A percentile compares a stretch with the other conserved stretches of the same genome.
Conservation (phyloP, 1,140 invertebrate species). For the Brachionus sp. region DNA sequence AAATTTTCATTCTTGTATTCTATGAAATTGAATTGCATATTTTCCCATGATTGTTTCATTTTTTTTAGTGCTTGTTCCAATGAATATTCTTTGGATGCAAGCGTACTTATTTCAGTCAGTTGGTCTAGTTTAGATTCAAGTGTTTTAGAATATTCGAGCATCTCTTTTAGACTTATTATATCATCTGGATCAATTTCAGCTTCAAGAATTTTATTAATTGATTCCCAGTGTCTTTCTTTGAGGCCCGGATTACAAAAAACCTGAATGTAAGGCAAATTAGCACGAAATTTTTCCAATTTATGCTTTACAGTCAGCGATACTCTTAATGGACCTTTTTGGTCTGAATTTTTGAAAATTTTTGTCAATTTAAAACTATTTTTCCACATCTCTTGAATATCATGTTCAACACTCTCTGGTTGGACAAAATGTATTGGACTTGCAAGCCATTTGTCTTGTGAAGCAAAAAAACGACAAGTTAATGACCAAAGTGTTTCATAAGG, state of each 20-base stretch:
- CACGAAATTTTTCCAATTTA: constrained; percentile 62
- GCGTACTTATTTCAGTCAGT: constrained; percentile 58
- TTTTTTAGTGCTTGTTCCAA: constrained; percentile 59
- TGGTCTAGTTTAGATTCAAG: constrained; percentile 69
- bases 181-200: constrained; percentile 66
- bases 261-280: constrained; percentile 57
- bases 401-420: constrained; percentile 75
- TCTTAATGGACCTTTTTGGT: constrained; percentile 56
- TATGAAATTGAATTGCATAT: constrained; percentile 58
- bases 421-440: constrained; percentile 72
- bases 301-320: constrained; percentile 62
- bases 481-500: constrained; percentile 88
- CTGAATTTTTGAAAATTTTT: constrained; percentile 54
- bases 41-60: constrained; percentile 61
- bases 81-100: constrained; percentile 60
- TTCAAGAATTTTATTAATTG: constrained; percentile 72
- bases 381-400: constrained; percentile 61
- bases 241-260: constrained; percentile 60
- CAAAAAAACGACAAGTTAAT: constrained; percentile 77
- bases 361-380: constrained; percentile 58
- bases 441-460: constrained; percentile 68
- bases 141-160: constrained; percentile 68
- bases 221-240: constrained; percentile 57
- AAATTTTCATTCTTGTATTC: constrained; percentile 64
- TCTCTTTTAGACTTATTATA: constrained; percentile 73